Percentiles rank a stretch among this genome's conserved stretches.
Conservation (phyloP, 2,888 invertebrate genomes). For the Odontomyia ornata region DNA sequence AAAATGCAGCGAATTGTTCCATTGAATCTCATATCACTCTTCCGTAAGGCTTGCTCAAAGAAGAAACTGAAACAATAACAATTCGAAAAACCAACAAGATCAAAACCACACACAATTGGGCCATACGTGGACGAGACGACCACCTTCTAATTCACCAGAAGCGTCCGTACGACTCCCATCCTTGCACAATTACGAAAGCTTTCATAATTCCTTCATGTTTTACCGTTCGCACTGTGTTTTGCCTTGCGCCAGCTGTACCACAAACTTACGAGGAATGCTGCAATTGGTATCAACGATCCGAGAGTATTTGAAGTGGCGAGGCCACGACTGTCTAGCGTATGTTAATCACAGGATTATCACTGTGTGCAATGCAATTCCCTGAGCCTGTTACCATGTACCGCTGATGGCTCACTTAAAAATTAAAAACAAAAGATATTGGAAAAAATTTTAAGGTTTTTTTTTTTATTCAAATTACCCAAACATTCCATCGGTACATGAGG, state of each 20-base stretch:
- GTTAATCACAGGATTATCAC: slow-evolving; percentile 31
- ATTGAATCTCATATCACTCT: too few species aligned
- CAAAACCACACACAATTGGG: slow-evolving; percentile 35
- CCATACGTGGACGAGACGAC: slow-evolving; percentile 38
- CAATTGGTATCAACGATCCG: slow-evolving; percentile 35
- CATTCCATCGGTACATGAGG: too few species aligned
- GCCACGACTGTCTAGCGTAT: slow-evolving; percentile 2
- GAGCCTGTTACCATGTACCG: not conserved
- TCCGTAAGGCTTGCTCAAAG: too few species aligned
- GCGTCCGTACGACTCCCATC: slow-evolving; percentile 25
- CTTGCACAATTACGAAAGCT: slow-evolving; percentile 43
- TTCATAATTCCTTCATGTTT: slow-evolving; percentile 28
- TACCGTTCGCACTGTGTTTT: slow-evolving; percentile 13
- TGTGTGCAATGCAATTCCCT: slow-evolving; percentile 4
- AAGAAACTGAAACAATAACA: slow-evolving; percentile 31
- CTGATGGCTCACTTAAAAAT: too few species aligned
- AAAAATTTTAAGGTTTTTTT: too few species aligned
- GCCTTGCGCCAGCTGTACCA: not conserved
- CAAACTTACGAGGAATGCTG: slow-evolving; percentile 7
- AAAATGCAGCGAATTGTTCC: too few species aligned
- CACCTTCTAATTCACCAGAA: slow-evolving; percentile 3
- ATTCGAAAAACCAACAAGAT: slow-evolving; percentile 13
- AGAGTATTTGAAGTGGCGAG: not conserved
- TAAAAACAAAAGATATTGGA: too few species aligned
- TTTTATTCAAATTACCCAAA: too few species aligned